Conservation (phyloP, 2,888 invertebrate species). For the Zaprionus obscuricornis region DNA sequence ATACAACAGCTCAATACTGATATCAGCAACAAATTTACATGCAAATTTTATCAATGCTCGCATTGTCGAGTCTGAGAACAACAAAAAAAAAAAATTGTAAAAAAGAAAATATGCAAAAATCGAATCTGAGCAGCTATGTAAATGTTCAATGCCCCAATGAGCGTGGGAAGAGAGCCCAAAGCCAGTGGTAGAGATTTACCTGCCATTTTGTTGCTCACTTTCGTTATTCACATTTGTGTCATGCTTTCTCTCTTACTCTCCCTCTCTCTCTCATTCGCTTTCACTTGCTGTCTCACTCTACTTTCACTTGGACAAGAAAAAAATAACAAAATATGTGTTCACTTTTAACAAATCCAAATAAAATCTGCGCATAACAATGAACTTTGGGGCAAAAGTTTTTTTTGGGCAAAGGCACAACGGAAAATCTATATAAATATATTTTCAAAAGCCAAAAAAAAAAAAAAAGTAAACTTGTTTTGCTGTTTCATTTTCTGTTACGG, state of each 20-base stretch:
- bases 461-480: conserved; percentile 41
- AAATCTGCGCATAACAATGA: conserved; percentile 69
- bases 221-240: conserved; percentile 15
- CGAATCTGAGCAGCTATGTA: conserved; percentile 52
- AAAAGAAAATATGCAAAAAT: conserved; percentile 52
- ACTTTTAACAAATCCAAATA: conserved; percentile 67
- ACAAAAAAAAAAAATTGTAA: not conserved
- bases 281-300: not conserved
- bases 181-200: conserved; percentile 50
- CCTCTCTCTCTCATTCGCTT: not conserved
- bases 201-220: conserved; percentile 45
- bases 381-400: conserved; percentile 50
- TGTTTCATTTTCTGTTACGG: conserved; percentile 19
- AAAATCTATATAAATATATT: conserved; percentile 27
- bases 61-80: conserved; percentile 49
- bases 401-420: conserved; percentile 21
- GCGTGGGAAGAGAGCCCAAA: too few relatives aligned
- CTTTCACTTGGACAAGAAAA: too few relatives aligned
- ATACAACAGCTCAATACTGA: not conserved
- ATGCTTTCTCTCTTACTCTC: conserved; percentile 1
- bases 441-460: conserved; percentile 23
- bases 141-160: conserved; percentile 56
- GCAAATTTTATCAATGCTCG: conserved; percentile 64
- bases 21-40: conserved; percentile 64
- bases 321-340: conserved; percentile 60